A percentile compares a stretch with the other conserved stretches of the same genome.
These are phyloP conservation scores for Lineus longissimus DNA, from an alignment of 1,140 invertebrate species.

Conservation along the genomic window DNA sequence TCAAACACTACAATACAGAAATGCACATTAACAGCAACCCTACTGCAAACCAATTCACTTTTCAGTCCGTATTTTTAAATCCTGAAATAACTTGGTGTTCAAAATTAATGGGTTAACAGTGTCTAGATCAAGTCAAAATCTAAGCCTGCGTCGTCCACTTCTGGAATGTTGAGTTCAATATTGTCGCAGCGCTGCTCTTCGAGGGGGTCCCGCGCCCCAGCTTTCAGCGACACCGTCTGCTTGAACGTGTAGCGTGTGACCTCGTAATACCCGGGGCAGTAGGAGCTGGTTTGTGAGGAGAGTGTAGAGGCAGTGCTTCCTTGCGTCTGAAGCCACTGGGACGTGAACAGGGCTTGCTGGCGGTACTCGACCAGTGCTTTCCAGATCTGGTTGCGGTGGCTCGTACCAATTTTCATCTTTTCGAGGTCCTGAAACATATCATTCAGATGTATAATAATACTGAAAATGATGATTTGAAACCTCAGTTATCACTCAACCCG, in stretches of 20 bases:
- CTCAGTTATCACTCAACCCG: too few relatives aligned
- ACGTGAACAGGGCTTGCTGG: slow-evolving; percentile 15
- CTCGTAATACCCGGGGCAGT: slow-evolving; percentile 42
- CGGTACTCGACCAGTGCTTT: slow-evolving; percentile 39
- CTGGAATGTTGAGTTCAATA: too few relatives aligned
- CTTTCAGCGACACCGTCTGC: slow-evolving; percentile 36
- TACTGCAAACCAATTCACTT: too few relatives aligned
- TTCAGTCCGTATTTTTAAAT: too few relatives aligned
- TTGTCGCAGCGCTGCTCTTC: too few relatives aligned
- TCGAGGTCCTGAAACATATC: slow-evolving; percentile 40
- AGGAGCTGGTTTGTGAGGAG: slow-evolving; percentile 26
- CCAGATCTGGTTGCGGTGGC: slow-evolving; percentile 47
- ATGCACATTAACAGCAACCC: too few relatives aligned
- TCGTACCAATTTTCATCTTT: slow-evolving; percentile 45
- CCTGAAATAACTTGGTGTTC: too few relatives aligned
- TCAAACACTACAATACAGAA: too few relatives aligned
- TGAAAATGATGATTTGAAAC: too few relatives aligned
- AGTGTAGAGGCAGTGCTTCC: slow-evolving; percentile 30
- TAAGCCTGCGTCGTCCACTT: too few relatives aligned
- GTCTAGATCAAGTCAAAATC: too few relatives aligned
- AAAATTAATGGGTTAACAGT: too few relatives aligned
- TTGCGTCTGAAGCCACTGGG: slow-evolving; percentile 25
- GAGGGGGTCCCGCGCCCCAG: neutral
- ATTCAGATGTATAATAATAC: neutral
- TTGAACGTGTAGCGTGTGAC: slow-evolving; percentile 50